Evolutionary conservation across 2,888 invertebrate species (phyloP).

Genomic region (Orthonychiurus folsomi): DNA sequence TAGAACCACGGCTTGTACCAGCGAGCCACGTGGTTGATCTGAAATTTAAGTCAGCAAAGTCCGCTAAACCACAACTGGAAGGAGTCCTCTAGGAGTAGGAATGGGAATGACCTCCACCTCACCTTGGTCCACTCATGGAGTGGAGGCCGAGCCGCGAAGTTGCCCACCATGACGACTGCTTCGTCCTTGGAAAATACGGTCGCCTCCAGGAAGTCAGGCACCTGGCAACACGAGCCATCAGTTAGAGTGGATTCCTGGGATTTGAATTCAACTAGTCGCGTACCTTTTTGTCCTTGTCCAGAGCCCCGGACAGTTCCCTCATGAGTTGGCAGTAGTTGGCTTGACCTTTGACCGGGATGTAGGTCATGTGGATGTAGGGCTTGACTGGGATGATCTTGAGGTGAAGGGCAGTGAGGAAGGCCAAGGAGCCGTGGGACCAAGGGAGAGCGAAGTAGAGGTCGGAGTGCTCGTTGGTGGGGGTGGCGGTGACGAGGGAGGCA

Average conservation of each 20-base stretch:
- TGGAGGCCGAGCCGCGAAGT: slow-evolving; percentile 54
- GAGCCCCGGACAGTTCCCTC: slow-evolving; percentile 54
- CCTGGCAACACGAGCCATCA: too few species aligned
- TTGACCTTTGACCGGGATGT: slow-evolving; percentile 55
- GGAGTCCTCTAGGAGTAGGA: too few species aligned
- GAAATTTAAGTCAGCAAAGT: slow-evolving; percentile 14
- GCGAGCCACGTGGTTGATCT: slow-evolving; percentile 51
- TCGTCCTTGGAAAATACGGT: slow-evolving; percentile 56
- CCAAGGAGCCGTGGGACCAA: slow-evolving; percentile 60
- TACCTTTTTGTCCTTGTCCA: slow-evolving; percentile 43
- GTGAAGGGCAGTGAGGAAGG: slow-evolving; percentile 57
- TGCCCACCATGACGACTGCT: slow-evolving; percentile 59
- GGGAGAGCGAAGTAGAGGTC: slow-evolving; percentile 56
- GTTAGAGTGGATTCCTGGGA: too few species aligned
- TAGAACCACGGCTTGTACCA: slow-evolving; percentile 69
- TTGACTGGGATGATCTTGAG: slow-evolving; percentile 55
- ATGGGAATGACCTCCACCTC: too few species aligned
- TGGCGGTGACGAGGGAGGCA: slow-evolving; percentile 54
- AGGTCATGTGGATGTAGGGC: slow-evolving; percentile 57
- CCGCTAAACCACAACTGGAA: not conserved
- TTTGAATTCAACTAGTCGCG: not conserved
- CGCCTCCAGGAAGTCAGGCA: slow-evolving; percentile 57
- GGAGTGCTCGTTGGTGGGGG: slow-evolving; percentile 49
- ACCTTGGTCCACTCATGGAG: slow-evolving; percentile 38
- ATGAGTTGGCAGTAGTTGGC: slow-evolving; percentile 56